phyloP scores from a whole-genome alignment of 2,797 vertebrate genomes.

The Coranthus polyacanthus region DNA sequence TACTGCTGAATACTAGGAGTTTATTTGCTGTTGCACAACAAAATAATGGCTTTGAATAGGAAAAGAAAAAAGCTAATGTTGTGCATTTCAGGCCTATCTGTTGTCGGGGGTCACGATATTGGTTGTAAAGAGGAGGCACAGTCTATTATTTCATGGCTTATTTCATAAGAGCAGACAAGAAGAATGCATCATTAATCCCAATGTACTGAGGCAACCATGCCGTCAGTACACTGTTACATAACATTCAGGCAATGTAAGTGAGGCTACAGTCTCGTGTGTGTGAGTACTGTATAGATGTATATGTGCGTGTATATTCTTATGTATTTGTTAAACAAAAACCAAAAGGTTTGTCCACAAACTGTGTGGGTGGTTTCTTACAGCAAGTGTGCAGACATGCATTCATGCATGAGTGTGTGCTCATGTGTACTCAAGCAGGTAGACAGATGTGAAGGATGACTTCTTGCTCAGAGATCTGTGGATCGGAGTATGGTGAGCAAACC shows the following conservation, averaged over 20 bases:
- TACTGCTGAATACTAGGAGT: too few species aligned
- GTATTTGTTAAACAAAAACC: constrained; percentile 5
- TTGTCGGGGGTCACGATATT: constrained; percentile 17
- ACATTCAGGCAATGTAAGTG: constrained; percentile 27
- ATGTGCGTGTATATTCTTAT: constrained; percentile 3
- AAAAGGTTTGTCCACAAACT: constrained; percentile 12
- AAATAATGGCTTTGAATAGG: not conserved
- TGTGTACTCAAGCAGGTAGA: constrained; percentile 61
- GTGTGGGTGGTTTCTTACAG: constrained; percentile 25
- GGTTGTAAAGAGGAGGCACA: constrained; percentile 19
- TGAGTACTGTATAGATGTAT: not conserved
- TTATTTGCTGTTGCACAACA: not conserved
- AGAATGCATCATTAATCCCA: constrained; percentile 59
- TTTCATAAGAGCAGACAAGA: constrained; percentile 61
- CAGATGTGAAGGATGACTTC: constrained; percentile 93
- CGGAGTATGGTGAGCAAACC: constrained; percentile 85
- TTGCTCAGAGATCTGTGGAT: constrained; percentile 91
- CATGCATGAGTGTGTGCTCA: constrained; percentile 43
- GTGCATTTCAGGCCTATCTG: constrained; percentile 22
- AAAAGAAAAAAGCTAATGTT: not conserved
- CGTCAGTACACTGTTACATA: constrained; percentile 53
- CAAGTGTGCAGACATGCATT: constrained; percentile 27
- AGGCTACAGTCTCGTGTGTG: not conserved
- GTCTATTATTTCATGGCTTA: constrained; percentile 46
- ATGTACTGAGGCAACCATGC: constrained; percentile 35